A percentile compares a stretch with the other conserved stretches of the same genome.
phyloP scores from a whole-genome alignment of 2,113 vertebrate species.

The Halichoeres trimaculatus region DNA sequence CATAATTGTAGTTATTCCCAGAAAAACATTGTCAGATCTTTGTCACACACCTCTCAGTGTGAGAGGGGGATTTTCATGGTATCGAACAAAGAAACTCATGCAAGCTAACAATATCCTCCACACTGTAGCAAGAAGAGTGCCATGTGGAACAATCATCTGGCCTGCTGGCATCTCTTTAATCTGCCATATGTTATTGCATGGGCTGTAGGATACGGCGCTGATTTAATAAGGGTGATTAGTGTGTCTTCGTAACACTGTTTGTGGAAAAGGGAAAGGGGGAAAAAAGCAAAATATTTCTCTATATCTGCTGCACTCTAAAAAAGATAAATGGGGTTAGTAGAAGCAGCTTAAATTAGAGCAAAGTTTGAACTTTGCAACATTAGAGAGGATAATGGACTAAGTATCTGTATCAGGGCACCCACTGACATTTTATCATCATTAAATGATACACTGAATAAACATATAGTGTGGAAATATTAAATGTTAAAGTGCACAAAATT shows the following conservation, averaged over 20 bases:
- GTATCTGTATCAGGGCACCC: slow-evolving; percentile 31
- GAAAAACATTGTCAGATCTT: slow-evolving; percentile 34
- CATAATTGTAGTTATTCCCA: background rate
- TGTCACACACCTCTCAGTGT: slow-evolving; percentile 42
- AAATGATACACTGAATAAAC: no score
- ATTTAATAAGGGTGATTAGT: slow-evolving; percentile 23
- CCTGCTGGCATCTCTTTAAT: slow-evolving; percentile 41
- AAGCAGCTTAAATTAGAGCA: no score
- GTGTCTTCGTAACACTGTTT: slow-evolving; percentile 1
- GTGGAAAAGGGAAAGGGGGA: background rate
- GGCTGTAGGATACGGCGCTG: slow-evolving; percentile 41
- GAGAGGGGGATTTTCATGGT: slow-evolving; percentile 28
- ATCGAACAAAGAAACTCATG: slow-evolving; percentile 52
- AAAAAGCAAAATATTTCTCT: slow-evolving; percentile 36
- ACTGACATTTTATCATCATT: slow-evolving; percentile 24
- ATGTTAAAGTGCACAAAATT: slow-evolving; percentile 41
- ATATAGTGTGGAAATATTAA: no score
- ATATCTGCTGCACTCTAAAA: background rate
- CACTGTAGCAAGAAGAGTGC: slow-evolving; percentile 16
- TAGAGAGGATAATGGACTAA: slow-evolving; percentile 28
- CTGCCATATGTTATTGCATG: slow-evolving; percentile 48
- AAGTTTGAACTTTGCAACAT: no score
- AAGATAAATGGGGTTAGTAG: no score
- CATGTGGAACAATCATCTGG: slow-evolving; percentile 14
- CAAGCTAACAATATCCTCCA: slow-evolving; percentile 50